Base-by-base conservation (phyloP, 2,113 vertebrate species). In the Lampris megalopsis region DNA sequence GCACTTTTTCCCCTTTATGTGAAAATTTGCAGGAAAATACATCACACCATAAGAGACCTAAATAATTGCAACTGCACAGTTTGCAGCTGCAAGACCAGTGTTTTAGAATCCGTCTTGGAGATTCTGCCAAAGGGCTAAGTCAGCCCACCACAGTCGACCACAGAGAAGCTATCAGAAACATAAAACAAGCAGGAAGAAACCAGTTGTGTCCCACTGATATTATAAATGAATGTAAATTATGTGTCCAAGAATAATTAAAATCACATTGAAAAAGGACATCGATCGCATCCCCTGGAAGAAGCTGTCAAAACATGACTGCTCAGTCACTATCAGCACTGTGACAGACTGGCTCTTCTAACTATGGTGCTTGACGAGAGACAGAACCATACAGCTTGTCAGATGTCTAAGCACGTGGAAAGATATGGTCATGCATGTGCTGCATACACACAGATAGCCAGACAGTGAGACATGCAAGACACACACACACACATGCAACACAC, bases 231-330 rank as follows among this genome's bases (percentile, higher is more conserved):
- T 2, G 4, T 37, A 2, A 41, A 7, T 7, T 35, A 63, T 38
- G 35, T 10, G 9, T 73, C 73, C 49, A 45, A 63, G 80, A 63
- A 49, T 37, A 5, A 1, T n/a, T 13, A 9, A 79, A 61, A 45
- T 45, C 2, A 5, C 7, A 2, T 5, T 5, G 7, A 45, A 45
- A 45, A 45, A 45, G 7, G 7, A 45, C 4, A 75, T 66, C 45
- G 66, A 4, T 13, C 53, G 74, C 68, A 41, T 84, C 76, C 58
- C 43, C 35, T 52, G 77, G 75, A 84, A 84, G 78, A 79, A 83
- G 85, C 73, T 87, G 82, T 88, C 45, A 60, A 70, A 82, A 82
- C 73, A 68, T 0, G 36, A 41, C 63, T 38, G 77, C 48, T 68
- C 58, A 53, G 57, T 68, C 80, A 45, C 42, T 70, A 36, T 75